Evolutionary conservation across 2,113 vertebrate genomes (phyloP).

Genomic region (Ictalurus furcatus): DNA sequence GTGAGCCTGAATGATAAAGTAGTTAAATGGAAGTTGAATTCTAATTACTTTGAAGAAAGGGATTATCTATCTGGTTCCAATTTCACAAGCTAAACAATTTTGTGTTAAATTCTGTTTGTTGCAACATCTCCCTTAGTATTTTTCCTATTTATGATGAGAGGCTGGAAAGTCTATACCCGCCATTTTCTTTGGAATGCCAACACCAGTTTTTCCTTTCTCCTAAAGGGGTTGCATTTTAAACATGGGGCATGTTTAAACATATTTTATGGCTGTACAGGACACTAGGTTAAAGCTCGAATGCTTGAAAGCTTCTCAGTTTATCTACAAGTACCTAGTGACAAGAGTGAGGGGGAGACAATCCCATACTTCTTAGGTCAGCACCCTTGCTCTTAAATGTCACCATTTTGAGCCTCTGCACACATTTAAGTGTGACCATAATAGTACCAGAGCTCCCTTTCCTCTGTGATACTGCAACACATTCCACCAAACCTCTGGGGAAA

Average conservation of each 20-base stretch:
- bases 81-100: background rate
- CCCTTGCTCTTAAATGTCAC: background rate
- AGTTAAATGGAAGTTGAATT: background rate
- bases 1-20: background rate
- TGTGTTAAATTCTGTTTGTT: background rate
- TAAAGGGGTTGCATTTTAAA: constrained; percentile 3
- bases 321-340: background rate
- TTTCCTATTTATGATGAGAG: background rate
- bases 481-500: background rate
- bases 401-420: background rate
- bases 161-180: background rate
- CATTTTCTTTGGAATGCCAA: constrained; percentile 22
- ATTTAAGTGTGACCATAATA: background rate
- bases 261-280: background rate
- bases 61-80: background rate
- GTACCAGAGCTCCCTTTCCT: constrained; percentile 1
- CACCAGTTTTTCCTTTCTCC: background rate
- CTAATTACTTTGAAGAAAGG: background rate
- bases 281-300: background rate
- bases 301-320: background rate
- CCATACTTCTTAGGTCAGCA: background rate
- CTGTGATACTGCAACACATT: constrained; percentile 19
- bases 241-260: background rate
- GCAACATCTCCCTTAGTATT: background rate
- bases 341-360: background rate